phyloP scores from a whole-genome alignment of 2,113 vertebrate genomes.

The Oceanites oceanicus region DNA sequence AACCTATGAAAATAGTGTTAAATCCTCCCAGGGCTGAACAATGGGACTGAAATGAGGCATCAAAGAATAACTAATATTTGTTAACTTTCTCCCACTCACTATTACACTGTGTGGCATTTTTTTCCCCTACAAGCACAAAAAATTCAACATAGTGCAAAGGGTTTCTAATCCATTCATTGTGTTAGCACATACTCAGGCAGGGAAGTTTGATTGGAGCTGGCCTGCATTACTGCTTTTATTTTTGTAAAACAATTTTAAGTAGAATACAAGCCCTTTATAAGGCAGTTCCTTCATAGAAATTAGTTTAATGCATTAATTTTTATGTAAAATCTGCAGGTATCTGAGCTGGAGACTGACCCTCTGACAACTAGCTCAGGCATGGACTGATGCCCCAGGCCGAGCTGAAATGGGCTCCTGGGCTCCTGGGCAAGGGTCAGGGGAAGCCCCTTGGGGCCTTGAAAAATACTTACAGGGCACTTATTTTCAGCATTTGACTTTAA shows the following conservation, averaged over 20 bases:
- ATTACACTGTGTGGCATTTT: not conserved
- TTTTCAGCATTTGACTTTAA: not conserved
- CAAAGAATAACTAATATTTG: conserved; percentile 1
- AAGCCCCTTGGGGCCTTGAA: not conserved
- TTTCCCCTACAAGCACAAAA: not conserved
- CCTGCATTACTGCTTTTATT: not conserved
- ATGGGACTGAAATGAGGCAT: not conserved
- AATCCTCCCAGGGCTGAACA: conserved; percentile 10
- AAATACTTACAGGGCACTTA: not conserved
- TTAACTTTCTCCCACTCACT: not conserved
- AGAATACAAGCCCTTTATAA: not conserved
- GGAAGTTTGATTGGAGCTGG: not conserved
- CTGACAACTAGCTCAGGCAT: not conserved
- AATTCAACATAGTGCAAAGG: not conserved
- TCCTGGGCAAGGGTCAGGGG: not conserved
- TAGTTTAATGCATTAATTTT: not conserved
- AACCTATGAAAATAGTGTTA: not conserved
- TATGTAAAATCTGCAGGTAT: not conserved
- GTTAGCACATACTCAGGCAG: not conserved
- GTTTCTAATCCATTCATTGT: not conserved
- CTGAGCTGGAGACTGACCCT: not conserved
- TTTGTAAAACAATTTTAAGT: not conserved
- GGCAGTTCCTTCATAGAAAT: not conserved
- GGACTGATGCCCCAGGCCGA: not conserved
- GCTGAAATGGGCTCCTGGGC: not conserved